phyloP scores from a whole-genome alignment of 2,113 vertebrate genomes.

The Hyaena hyaena region DNA sequence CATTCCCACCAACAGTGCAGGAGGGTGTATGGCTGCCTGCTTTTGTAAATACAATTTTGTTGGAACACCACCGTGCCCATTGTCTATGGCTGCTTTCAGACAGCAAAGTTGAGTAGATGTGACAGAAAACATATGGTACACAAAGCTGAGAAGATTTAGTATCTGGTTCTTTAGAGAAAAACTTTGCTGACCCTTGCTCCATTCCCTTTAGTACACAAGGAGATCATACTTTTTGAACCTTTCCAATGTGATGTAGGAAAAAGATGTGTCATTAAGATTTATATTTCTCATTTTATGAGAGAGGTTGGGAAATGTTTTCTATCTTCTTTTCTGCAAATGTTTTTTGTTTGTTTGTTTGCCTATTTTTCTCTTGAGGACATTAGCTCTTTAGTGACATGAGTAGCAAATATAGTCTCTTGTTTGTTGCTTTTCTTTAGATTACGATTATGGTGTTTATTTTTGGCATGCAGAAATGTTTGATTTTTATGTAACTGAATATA shows the following conservation, averaged over 20 bases:
- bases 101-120: neutral
- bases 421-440: neutral
- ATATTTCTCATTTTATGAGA: neutral
- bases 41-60: slow-evolving; percentile 26
- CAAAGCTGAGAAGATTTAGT: neutral
- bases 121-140: neutral
- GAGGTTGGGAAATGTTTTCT: neutral
- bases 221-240: neutral
- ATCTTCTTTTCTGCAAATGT: neutral
- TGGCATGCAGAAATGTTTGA: neutral
- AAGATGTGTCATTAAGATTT: neutral
- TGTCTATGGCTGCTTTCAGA: neutral
- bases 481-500: neutral
- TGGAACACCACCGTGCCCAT: neutral
- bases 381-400: neutral
- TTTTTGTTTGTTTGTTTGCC: neutral
- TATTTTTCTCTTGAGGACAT: slow-evolving; percentile 1
- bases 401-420: neutral
- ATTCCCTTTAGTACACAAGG: neutral
- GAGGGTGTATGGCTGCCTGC: neutral
- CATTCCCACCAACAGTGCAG: too few relatives aligned
- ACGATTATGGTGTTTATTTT: neutral
- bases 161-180: neutral
- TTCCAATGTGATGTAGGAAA: neutral
- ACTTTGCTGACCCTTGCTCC: neutral